A percentile compares a stretch with the other conserved stretches of the same genome.
These are phyloP conservation scores for Ianthella basta DNA, from an alignment of 37 sponge, comb jelly and placozoan species.

Conservation along the genomic window DNA sequence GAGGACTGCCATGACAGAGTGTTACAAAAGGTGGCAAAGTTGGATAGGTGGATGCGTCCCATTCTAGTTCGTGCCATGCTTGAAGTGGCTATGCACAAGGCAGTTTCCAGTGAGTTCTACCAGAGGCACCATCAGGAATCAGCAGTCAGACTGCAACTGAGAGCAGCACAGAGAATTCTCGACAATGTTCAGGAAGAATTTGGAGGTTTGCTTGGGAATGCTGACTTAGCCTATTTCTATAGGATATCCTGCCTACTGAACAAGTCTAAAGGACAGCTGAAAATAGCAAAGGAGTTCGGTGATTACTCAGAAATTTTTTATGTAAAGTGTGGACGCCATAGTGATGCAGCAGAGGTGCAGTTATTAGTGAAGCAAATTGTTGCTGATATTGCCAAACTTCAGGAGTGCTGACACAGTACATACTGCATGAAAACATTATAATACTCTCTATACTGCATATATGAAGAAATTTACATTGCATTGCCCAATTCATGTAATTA, in stretches of 20 bases:
- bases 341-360: slow-evolving; percentile 15
- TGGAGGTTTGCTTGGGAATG: not conserved
- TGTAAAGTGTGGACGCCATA: slow-evolving; percentile 15
- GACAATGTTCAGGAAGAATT: not conserved
- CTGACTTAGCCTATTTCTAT: slow-evolving; percentile 20
- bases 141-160: not conserved
- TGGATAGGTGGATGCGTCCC: not conserved
- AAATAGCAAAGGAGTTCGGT: slow-evolving; percentile 3
- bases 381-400: not conserved
- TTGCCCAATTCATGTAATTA: too few relatives aligned
- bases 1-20: not conserved
- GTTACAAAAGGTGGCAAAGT: not conserved
- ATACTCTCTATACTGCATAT: too few relatives aligned
- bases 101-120: not conserved
- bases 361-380: not conserved
- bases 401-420: too few relatives aligned
- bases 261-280: not conserved
- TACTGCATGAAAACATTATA: too few relatives aligned
- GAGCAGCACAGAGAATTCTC: not conserved
- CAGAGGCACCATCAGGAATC: too few relatives aligned
- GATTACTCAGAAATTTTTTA: not conserved
- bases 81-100: slow-evolving; percentile 16
- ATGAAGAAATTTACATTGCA: too few relatives aligned
- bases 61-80: not conserved
- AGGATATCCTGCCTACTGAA: not conserved